Conservation (phyloP, 2,888 invertebrate species). For the Agonum fuliginosum region DNA sequence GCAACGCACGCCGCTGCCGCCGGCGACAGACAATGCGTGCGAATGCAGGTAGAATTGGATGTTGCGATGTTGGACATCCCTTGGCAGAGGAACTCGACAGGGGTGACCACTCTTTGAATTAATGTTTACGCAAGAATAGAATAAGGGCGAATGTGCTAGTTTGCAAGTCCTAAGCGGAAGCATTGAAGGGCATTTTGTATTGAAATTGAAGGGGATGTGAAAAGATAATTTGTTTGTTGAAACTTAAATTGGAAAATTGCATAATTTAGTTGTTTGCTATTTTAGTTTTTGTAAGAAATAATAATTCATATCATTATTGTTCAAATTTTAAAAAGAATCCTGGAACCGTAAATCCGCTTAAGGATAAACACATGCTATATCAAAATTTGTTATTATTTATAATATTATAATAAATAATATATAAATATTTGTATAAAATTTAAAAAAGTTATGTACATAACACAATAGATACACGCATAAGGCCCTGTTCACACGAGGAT, state of each 20-base stretch:
- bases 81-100: not conserved
- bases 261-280: not conserved
- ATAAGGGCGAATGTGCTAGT: not conserved
- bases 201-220: not conserved
- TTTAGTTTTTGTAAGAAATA: too few relatives aligned
- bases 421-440: too few relatives aligned
- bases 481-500: too few relatives aligned
- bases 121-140: slow-evolving; percentile 35
- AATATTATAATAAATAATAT: too few relatives aligned
- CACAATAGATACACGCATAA: too few relatives aligned
- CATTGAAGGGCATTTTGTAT: not conserved
- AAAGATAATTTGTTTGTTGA: slow-evolving; percentile 7
- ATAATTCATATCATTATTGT: too few relatives aligned
- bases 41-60: slow-evolving; percentile 19
- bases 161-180: slow-evolving; percentile 4
- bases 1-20: slow-evolving; percentile 23
- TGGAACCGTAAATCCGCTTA: too few relatives aligned
- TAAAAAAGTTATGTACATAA: too few relatives aligned
- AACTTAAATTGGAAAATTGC: not conserved
- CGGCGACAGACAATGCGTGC: slow-evolving; percentile 36
- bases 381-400: too few relatives aligned
- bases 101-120: slow-evolving; percentile 29
- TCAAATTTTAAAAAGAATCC: too few relatives aligned
- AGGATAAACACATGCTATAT: too few relatives aligned
- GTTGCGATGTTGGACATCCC: not conserved